Percentiles rank a stretch among this genome's conserved stretches.
phyloP scores from a whole-genome alignment of 2,113 vertebrate genomes.

The Panthera uncia region DNA sequence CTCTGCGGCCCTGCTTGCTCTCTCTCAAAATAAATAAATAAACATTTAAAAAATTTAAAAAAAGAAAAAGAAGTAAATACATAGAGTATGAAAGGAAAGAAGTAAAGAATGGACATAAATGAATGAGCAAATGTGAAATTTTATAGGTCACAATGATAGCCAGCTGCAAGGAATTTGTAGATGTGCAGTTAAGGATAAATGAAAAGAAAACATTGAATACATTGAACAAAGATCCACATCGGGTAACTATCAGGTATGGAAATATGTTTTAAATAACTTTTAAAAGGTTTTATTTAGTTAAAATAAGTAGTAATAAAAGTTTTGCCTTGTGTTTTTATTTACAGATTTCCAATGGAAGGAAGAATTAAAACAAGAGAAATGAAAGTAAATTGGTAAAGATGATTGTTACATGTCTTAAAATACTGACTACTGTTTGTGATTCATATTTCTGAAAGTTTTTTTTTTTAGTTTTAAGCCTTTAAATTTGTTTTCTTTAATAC shows the following conservation, averaged over 20 bases:
- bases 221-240: conserved; percentile 95
- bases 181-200: conserved; percentile 93
- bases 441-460: conserved; percentile 5
- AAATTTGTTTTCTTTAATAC: conserved; percentile 42
- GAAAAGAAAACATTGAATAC: conserved; percentile 94
- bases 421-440: conserved; percentile 30
- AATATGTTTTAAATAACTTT: conserved; percentile 48
- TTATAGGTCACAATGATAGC: conserved; percentile 92
- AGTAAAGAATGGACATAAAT: conserved; percentile 38
- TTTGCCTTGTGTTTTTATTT: conserved; percentile 70
- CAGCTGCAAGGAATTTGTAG: conserved; percentile 92
- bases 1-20: too few species aligned
- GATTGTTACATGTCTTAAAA: conserved; percentile 49
- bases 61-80: not conserved
- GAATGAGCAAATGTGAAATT: conserved; percentile 52
- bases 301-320: conserved; percentile 50
- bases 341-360: conserved; percentile 95
- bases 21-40: too few species aligned
- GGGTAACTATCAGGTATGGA: conserved; percentile 92
- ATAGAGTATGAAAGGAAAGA: conserved; percentile 17
- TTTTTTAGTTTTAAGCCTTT: not conserved
- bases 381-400: conserved; percentile 97
- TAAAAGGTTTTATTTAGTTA: conserved; percentile 53
- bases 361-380: conserved; percentile 98
- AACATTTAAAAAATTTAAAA: too few species aligned